A percentile compares a stretch with the other conserved stretches of the same genome.
These are phyloP conservation scores for Apostichopus japonicus DNA, from an alignment of 35 echinoderm and acorn worm species.

Conservation along the genomic window DNA sequence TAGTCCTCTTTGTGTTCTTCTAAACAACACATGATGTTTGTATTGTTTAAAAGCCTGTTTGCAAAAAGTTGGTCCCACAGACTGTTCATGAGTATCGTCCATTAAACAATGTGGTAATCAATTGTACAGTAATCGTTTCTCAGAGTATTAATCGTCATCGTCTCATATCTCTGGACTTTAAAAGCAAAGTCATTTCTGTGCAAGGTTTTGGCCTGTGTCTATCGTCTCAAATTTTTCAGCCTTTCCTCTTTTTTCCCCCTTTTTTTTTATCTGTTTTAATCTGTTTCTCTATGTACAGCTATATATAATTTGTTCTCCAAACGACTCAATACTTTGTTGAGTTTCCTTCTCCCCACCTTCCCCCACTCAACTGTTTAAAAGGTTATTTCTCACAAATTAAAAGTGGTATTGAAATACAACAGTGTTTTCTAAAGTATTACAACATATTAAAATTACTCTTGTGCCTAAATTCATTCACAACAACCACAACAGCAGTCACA, in stretches of 20 bases:
- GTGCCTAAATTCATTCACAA: no score
- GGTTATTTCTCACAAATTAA: no score
- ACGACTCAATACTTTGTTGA: no score
- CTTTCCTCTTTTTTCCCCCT: neutral
- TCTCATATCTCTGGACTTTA: neutral
- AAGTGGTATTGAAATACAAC: no score
- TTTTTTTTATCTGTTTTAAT: neutral
- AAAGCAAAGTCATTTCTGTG: neutral
- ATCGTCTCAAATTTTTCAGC: neutral
- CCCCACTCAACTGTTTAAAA: no score
- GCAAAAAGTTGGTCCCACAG: neutral
- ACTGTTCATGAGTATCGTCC: neutral
- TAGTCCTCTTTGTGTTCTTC: no score
- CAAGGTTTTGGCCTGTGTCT: neutral
- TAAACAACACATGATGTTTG: neutral
- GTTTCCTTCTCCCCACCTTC: no score
- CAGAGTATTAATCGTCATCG: neutral
- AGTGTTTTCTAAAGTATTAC: no score
- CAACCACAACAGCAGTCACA: no score
- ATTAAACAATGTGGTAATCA: neutral
- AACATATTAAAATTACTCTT: no score
- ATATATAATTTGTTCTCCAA: neutral
- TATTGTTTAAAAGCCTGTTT: neutral
- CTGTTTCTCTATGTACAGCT: neutral
- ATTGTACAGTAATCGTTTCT: neutral